Conservation (phyloP, 92 coral and sea anemone genomes). For the Umimayanthus kanabou region DNA sequence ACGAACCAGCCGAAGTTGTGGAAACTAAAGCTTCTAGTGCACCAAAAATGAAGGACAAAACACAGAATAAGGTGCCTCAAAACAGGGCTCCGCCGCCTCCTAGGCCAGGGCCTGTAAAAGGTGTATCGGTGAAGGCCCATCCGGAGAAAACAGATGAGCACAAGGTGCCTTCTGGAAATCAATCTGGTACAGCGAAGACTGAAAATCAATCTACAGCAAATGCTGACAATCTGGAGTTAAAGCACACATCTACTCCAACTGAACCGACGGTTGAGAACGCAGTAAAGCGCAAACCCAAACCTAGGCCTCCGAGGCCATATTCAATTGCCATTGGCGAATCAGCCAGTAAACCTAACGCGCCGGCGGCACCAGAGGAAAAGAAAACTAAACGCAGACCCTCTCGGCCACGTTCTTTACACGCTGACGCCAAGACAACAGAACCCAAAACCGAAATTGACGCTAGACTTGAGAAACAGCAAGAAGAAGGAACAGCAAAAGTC, state of each 20-base stretch:
- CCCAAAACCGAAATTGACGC: slow-evolving; percentile 16
- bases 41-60: slow-evolving; percentile 11
- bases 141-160: slow-evolving; percentile 26
- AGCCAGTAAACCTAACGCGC: slow-evolving; percentile 14
- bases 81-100: slow-evolving; percentile 61
- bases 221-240: slow-evolving; percentile 19
- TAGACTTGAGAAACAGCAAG: not conserved
- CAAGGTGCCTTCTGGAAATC: not conserved
- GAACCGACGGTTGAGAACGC: not conserved
- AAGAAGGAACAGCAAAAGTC: not conserved
- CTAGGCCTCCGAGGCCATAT: slow-evolving; percentile 53
- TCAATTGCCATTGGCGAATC: slow-evolving; percentile 42
- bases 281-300: not conserved
- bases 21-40: not conserved
- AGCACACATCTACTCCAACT: slow-evolving; percentile 31
- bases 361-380: slow-evolving; percentile 9
- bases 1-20: slow-evolving; percentile 10
- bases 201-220: not conserved
- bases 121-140: not conserved
- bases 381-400: slow-evolving; percentile 59
- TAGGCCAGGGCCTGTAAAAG: slow-evolving; percentile 50
- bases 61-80: slow-evolving; percentile 30
- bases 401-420: slow-evolving; percentile 69
- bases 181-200: not conserved
- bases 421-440: slow-evolving; percentile 39